Conservation (phyloP, 2,888 invertebrate genomes). For the Trachelus stipa region DNA sequence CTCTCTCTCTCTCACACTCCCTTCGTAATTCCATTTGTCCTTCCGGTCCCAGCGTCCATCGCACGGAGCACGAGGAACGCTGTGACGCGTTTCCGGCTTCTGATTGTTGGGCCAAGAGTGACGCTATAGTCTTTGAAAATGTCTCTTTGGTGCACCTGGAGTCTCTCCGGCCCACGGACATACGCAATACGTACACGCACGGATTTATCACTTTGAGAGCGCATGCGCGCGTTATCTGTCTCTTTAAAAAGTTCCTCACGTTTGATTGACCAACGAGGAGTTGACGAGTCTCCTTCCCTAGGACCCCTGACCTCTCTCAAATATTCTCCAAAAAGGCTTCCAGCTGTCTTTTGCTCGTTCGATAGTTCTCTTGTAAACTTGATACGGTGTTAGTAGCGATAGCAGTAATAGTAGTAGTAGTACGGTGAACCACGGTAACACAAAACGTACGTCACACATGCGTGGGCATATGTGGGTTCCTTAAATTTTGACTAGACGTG, state of each 20-base stretch:
- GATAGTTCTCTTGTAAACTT: slow-evolving; percentile 7
- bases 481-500: slow-evolving; percentile 35
- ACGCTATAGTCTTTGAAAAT: no score
- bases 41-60: slow-evolving; percentile 3
- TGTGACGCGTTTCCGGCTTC: no score
- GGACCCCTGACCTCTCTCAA: no score
- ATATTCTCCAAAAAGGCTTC: not conserved
- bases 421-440: no score
- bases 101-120: no score
- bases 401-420: no score
- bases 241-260: slow-evolving; percentile 16
- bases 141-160: no score
- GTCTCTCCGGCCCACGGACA: no score
- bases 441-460: no score
- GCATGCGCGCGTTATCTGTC: not conserved
- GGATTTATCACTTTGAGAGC: slow-evolving; percentile 43
- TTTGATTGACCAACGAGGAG: slow-evolving; percentile 50
- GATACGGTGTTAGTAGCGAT: no score
- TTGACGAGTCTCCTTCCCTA: slow-evolving; percentile 44
- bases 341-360: slow-evolving; percentile 16
- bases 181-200: not conserved
- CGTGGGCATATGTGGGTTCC: not conserved
- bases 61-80: no score
- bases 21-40: not conserved
- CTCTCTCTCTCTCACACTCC: slow-evolving; percentile 16